A percentile compares a stretch with the other conserved stretches of the same genome.
phyloP scores from a whole-genome alignment of 2,888 invertebrate species.

The Hydraecia micacea region DNA sequence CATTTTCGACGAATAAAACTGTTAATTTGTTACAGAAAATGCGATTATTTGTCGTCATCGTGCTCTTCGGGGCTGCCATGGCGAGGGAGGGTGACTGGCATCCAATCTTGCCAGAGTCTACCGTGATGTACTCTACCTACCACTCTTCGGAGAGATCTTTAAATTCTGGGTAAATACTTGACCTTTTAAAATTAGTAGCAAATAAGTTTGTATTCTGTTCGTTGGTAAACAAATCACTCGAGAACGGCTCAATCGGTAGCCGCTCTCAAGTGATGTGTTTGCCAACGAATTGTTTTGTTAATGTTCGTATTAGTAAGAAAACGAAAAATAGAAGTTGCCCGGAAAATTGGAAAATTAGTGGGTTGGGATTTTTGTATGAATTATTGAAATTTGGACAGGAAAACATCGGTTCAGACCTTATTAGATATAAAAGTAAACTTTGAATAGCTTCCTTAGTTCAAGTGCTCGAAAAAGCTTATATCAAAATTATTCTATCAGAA shows the following conservation, averaged over 20 bases:
- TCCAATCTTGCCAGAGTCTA: conserved; percentile 84
- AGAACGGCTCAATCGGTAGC: not conserved
- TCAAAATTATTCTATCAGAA: not conserved
- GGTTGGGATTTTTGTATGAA: not conserved
- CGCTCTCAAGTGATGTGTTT: no score
- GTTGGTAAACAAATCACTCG: not conserved
- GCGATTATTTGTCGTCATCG: conserved; percentile 76
- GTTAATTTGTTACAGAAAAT: conserved; percentile 79
- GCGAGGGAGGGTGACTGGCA: conserved; percentile 87
- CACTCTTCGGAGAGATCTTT: conserved; percentile 79
- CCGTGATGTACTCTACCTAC: conserved; percentile 76
- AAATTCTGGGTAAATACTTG: conserved; percentile 73
- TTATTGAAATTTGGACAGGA: not conserved
- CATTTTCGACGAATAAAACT: not conserved
- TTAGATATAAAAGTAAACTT: not conserved
- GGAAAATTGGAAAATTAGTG: not conserved
- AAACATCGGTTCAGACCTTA: not conserved
- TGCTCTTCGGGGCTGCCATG: conserved; percentile 73
- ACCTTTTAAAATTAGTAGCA: not conserved
- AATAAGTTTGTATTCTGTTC: not conserved
- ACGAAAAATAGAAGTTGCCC: not conserved
- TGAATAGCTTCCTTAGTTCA: not conserved
- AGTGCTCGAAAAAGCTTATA: not conserved
- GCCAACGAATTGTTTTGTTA: not conserved
- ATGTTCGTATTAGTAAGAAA: not conserved